phyloP scores from a whole-genome alignment of 2,797 vertebrate species.

The Aeoliscus strigatus region DNA sequence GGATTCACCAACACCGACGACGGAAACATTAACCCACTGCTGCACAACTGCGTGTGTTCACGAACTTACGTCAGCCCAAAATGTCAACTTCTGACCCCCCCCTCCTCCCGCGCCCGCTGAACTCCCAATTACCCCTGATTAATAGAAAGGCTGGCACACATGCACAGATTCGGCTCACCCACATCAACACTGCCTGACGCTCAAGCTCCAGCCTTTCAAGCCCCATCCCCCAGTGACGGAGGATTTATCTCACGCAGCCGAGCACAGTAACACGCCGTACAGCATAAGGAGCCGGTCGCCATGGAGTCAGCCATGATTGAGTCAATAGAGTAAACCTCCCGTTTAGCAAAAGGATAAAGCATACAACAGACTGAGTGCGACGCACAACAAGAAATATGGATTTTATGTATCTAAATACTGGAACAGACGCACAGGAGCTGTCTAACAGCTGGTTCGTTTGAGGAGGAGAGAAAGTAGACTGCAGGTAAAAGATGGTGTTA shows the following conservation, averaged over 20 bases:
- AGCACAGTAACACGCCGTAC: constrained; percentile 23
- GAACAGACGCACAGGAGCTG: too few species aligned
- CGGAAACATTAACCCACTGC: constrained; percentile 45
- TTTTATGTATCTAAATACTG: background rate
- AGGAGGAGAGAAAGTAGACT: background rate
- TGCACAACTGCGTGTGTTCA: constrained; percentile 32
- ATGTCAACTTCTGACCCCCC: constrained; percentile 51
- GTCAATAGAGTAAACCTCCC: constrained; percentile 39
- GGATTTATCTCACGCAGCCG: constrained; percentile 36
- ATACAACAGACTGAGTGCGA: constrained; percentile 8
- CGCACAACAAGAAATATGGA: constrained; percentile 9
- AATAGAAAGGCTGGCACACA: constrained; percentile 48
- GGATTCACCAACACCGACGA: background rate
- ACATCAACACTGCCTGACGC: constrained; percentile 6
- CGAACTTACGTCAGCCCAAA: constrained; percentile 44
- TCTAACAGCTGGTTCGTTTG: background rate
- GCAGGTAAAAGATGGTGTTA: background rate
- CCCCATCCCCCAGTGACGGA: constrained; percentile 6
- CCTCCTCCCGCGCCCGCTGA: constrained; percentile 34
- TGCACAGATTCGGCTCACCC: constrained; percentile 9
- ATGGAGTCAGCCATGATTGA: constrained; percentile 39
- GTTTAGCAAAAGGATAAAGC: constrained; percentile 22
- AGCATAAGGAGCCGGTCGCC: constrained; percentile 38
- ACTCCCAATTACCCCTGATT: constrained; percentile 39
- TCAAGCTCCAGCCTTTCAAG: constrained; percentile 17